These are phyloP conservation scores for Drosophila suboccidentalis DNA, from an alignment of 2,888 invertebrate genomes.

Conservation along the genomic window DNA sequence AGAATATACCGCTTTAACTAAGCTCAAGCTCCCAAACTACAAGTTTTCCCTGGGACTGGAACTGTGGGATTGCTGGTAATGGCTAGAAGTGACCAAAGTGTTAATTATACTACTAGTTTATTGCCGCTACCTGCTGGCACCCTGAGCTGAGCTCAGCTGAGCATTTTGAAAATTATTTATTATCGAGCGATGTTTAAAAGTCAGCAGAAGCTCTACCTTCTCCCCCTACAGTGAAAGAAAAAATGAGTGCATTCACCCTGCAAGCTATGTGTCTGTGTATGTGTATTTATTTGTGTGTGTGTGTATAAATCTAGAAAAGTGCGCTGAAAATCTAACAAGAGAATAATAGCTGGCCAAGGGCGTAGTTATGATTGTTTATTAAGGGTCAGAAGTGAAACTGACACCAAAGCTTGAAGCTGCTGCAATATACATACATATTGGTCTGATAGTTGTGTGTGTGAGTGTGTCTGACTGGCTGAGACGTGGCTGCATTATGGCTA, in stretches of 20 bases:
- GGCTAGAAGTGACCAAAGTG: constrained; percentile 60
- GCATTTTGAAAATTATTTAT: constrained; percentile 38
- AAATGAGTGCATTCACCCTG: constrained; percentile 83
- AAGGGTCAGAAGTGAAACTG: constrained; percentile 65
- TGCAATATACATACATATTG: constrained; percentile 21
- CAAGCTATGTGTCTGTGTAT: constrained; percentile 36
- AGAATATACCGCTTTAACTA: constrained; percentile 65
- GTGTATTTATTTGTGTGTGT: constrained; percentile 22
- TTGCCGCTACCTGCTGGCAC: constrained; percentile 9
- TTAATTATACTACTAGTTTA: constrained; percentile 58
- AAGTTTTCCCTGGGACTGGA: constrained; percentile 60
- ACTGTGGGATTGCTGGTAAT: constrained; percentile 13
- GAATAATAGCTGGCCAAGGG: constrained; percentile 49
- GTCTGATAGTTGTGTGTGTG: constrained; percentile 3
- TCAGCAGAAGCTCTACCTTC: constrained; percentile 33
- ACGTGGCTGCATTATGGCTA: constrained; percentile 76
- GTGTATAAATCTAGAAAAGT: constrained; percentile 59
- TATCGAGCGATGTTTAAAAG: constrained; percentile 48
- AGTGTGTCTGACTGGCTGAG: constrained; percentile 39
- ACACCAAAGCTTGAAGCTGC: constrained; percentile 31
- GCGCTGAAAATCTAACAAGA: constrained; percentile 57
- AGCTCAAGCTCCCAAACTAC: constrained; percentile 59
- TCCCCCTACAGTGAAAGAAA: constrained; percentile 36
- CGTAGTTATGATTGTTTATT: constrained; percentile 40
- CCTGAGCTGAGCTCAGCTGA: constrained; percentile 3